These are phyloP conservation scores for Penaeus indicus DNA, from an alignment of 1,140 invertebrate genomes.

Conservation along the genomic window DNA sequence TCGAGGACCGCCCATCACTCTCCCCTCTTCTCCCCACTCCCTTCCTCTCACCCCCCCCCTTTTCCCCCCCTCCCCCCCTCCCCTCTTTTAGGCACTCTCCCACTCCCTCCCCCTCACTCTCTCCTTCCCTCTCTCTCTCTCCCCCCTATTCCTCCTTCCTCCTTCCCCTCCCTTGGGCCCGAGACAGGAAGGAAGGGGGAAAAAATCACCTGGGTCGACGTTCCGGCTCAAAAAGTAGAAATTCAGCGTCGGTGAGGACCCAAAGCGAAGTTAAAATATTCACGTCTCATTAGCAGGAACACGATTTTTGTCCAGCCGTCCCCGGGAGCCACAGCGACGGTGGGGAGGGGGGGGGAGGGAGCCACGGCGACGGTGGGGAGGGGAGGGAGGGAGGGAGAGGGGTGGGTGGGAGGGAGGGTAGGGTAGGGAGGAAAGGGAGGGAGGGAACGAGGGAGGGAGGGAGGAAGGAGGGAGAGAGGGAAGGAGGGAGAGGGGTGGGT, in stretches of 20 bases:
- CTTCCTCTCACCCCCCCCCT: neutral
- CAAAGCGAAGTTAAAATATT: constrained; percentile 62
- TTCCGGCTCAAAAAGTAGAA: constrained; percentile 50
- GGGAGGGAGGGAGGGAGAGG: neutral
- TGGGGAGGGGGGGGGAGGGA: neutral
- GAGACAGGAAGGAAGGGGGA: neutral
- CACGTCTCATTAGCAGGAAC: constrained; percentile 58
- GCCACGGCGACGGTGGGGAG: neutral
- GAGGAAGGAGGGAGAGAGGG: neutral
- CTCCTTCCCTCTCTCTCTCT: neutral
- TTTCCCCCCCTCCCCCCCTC: too few species aligned
- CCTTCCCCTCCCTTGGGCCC: neutral
- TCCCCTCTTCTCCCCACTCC: neutral
- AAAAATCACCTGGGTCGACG: constrained; percentile 44
- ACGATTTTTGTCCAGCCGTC: constrained; percentile 47
- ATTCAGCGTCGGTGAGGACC: constrained; percentile 56
- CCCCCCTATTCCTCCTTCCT: neutral
- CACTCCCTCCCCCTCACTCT: too few species aligned
- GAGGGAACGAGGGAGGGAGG: neutral
- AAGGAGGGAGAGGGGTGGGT: neutral
- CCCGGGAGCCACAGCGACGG: constrained; percentile 7
- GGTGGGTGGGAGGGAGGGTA: neutral
- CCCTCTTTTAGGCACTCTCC: neutral
- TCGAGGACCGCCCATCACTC: too few species aligned
- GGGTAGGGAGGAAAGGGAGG: neutral